A percentile compares a stretch with the other conserved stretches of the same genome.
Conservation (phyloP, 2,113 vertebrate species). For the Actenoides hombroni region DNA sequence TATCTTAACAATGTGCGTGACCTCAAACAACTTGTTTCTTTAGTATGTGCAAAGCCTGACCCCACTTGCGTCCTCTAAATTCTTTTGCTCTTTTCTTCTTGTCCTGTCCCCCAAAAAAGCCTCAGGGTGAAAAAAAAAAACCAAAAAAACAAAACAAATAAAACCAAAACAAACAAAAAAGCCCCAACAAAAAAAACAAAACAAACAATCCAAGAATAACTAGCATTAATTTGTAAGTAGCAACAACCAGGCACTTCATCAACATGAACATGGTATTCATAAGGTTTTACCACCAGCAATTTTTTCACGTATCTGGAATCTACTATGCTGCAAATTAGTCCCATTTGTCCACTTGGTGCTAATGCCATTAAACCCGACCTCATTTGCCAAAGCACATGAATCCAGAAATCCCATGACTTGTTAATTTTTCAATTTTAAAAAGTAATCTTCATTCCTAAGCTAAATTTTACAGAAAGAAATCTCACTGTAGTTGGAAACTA, state of each 20-base stretch:
- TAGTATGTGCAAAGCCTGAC: fast-evolving
- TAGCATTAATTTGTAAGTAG: neutral
- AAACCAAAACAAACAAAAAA: neutral
- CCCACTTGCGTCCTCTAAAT: neutral
- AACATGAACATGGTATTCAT: fast-evolving
- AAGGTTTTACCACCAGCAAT: constrained; percentile 5
- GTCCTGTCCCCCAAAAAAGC: neutral
- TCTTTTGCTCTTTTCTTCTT: neutral
- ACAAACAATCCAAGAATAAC: neutral
- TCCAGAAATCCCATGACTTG: neutral
- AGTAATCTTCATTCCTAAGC: neutral
- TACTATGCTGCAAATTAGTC: constrained; percentile 22
- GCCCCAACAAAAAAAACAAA: neutral
- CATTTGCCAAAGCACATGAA: neutral
- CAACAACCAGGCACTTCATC: neutral
- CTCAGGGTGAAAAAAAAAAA: neutral
- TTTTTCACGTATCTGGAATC: neutral
- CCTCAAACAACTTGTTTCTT: neutral
- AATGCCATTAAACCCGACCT: neutral
- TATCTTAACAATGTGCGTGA: neutral
- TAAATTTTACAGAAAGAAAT: constrained; percentile 1
- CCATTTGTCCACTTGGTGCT: constrained; percentile 24
- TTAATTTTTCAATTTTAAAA: constrained; percentile 22
- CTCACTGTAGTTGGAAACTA: neutral
- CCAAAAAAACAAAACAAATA: neutral